These are phyloP conservation scores for Theropithecus gelada DNA, from an alignment of 2,113 vertebrate species.

Conservation along the genomic window DNA sequence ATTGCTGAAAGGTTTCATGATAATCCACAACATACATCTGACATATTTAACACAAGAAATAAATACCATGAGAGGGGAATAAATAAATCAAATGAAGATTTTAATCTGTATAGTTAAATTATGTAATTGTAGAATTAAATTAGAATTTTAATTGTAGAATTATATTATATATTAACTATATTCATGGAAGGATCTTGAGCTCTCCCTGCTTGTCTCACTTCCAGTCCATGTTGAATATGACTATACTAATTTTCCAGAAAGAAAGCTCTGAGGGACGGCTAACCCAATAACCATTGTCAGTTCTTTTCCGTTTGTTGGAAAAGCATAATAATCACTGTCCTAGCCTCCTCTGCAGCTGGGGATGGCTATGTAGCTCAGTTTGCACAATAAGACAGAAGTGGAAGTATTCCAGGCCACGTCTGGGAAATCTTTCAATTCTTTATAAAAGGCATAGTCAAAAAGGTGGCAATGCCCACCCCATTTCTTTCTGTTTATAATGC, in stretches of 20 bases:
- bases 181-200: not conserved
- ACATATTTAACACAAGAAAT: not conserved
- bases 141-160: too few relatives aligned
- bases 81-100: not conserved
- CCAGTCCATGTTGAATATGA: fast-evolving
- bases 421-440: not conserved
- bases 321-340: not conserved
- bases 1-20: not conserved
- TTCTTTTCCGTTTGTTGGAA: not conserved
- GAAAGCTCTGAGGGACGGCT: not conserved
- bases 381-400: not conserved
- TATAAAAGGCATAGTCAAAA: not conserved
- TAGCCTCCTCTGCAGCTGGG: not conserved
- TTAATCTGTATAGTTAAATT: not conserved
- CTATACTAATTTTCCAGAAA: not conserved
- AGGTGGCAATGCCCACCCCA: not conserved
- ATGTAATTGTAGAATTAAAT: too few relatives aligned
- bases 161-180: not conserved
- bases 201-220: not conserved
- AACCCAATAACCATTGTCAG: too few relatives aligned
- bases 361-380: not conserved
- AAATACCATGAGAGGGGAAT: not conserved
- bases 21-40: not conserved
- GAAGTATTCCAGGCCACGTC: not conserved
- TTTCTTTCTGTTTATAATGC: not conserved